Evolutionary conservation across 2,888 invertebrate species (phyloP), one percentile per base, ranked within the genome.

Genomic region (Osedax frankpressi): DNA sequence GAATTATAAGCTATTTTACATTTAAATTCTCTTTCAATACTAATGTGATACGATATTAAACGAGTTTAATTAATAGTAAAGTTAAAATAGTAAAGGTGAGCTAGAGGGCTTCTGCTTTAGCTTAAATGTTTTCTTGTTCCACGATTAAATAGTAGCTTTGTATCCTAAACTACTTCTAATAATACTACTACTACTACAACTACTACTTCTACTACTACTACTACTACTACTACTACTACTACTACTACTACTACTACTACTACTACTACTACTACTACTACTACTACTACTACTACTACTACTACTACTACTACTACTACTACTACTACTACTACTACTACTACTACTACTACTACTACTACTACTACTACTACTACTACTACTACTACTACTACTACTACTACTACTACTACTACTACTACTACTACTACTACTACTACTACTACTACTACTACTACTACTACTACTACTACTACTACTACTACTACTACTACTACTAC

Each of bases 181-280:
- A 24, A 14, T 65, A 65, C 65, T 65, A 65, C 65, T 65, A 65
- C 65, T 65, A 65, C 65, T 65, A 65, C 65, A n/a, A 65, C 65
- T 65, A 65, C 65, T 65, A 44, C 19, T 44, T 44, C 6, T 44
- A 44, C 44, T 44, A 44, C 44, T 44, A 44, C 70, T 70, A 70
- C 70, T 70, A 70, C 70, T 70, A 70, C 70, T 70, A 70, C 70
- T 70, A 70, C 70, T 70, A 70, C 70, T 70, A 70, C 70, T 70
- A 28, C 70, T 70, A 70, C 70, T 70, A 70, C 70, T 70, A 70
- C 28, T 70, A 70, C 28, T 70, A 70, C 70, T 70, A 70, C 6
- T 70, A 70, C 25, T 70, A 70, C 25, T 70, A 70, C 25, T 70
- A 70, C 25, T 27, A 28, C 25, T 70, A 70, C 25, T 70, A 70